A percentile compares a stretch with the other conserved stretches of the same genome.
These are phyloP conservation scores for Carcharodon carcharias DNA, from an alignment of 2,797 vertebrate species.

Conservation along the genomic window DNA sequence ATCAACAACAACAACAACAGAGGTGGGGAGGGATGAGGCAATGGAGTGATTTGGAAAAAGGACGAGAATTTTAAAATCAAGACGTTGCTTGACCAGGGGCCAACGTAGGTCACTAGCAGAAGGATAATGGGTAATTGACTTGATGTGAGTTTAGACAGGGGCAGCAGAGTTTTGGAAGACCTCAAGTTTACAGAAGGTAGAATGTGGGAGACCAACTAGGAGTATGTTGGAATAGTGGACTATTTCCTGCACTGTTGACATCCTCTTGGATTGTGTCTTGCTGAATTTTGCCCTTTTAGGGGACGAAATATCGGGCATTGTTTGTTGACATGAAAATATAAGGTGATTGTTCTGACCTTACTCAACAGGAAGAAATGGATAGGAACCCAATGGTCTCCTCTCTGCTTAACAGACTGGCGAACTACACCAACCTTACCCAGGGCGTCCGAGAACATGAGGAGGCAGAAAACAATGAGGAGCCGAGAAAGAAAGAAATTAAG, in stretches of 20 bases:
- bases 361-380: slow-evolving; percentile 90
- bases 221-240: background rate
- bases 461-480: slow-evolving; percentile 74
- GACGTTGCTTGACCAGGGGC: background rate
- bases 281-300: background rate
- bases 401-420: slow-evolving; percentile 87
- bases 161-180: background rate
- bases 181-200: no score
- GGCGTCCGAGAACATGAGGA: slow-evolving; percentile 91
- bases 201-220: background rate
- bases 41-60: no score
- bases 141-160: background rate
- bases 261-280: background rate
- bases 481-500: slow-evolving; percentile 75
- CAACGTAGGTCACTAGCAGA: background rate
- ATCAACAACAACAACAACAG: no score
- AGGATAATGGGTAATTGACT: background rate
- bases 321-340: background rate
- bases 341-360: slow-evolving; percentile 12
- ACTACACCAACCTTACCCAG: slow-evolving; percentile 93
- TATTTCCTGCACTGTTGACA: background rate
- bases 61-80: background rate
- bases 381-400: slow-evolving; percentile 97
- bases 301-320: background rate
- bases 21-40: no score